Evolutionary conservation across 37 sponge, comb jelly and placozoan species (phyloP), one percentile per base, ranked within the genome.

Genomic region (Haliclona indistincta): DNA sequence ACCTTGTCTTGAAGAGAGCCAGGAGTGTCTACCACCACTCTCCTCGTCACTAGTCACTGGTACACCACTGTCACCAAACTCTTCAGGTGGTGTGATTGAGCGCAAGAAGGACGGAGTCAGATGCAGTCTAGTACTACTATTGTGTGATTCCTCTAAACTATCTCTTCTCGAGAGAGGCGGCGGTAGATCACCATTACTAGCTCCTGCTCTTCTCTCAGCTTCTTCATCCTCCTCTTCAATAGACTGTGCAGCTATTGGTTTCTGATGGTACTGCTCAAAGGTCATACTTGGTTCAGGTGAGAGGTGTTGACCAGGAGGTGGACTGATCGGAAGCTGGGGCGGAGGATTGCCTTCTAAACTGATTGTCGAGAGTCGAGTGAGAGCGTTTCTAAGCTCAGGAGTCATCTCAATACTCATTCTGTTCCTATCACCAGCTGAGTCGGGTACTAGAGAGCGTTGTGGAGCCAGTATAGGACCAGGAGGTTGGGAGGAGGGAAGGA

Each of bases 381-480:
- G 25, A n/a, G 60, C 60, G 7, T 20, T 58, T 26, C n/a, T 8
- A n/a, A 58, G n/a, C 6, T 20, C 6, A n/a, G 28, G 60, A 58
- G n/a, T n/a, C n/a, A n/a, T n/a, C n/a, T n/a, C n/a, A n/a, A n/a
- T n/a, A n/a, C n/a, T n/a, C n/a, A n/a, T n/a, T n/a, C n/a, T n/a
- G n/a, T n/a, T n/a, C n/a, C n/a, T n/a, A n/a, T n/a, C n/a, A n/a
- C 60, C n/a, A 58, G 7, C 41, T 1, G 36, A 54, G 2, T 25
- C 54, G 42, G 11, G 28, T 7, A 17, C 7, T 2, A 39, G 10
- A 11, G 28, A 51, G 58, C n/a, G 60, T 11, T 58, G 7, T n/a
- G 79, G 79, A 20, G 79, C 65, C 64, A 78, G 4, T 2, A 51
- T 38, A 7, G 65, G 55, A 40, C 79, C 79, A 54, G 79, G 79